Base-by-base conservation (phyloP, 1,140 invertebrate genomes). In the Rhopalosiphum maidis region DNA sequence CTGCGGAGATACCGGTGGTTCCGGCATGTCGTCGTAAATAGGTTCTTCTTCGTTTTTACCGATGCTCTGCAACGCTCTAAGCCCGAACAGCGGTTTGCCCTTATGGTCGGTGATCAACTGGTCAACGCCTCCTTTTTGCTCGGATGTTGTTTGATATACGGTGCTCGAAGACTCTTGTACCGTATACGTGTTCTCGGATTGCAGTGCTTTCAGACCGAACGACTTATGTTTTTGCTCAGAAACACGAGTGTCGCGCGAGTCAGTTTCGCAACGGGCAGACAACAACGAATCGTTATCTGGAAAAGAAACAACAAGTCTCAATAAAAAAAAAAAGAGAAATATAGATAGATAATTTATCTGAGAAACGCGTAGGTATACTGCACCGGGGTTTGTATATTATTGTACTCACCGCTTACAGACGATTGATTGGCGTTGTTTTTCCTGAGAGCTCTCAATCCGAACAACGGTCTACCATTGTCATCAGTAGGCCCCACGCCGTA, bases 401-500 rank as follows among this genome's bases (percentile, higher is more conserved):
- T 35, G 37, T 43, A 25, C 30, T 85, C 54, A 93, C 91, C 91
- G 37, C 9, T 85, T 5, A 54, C 60, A 15, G 4, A 15, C 48
- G 82, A 86, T 55, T 93, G 91, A 37, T 37, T 93, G 82, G 82
- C 96, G 94, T 95, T 96, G 55, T 96, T 95, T 93, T 96, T 96
- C 94, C 97, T 96, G 82, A 98, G 95, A 68, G 97, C 97, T 94
- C 96, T 96, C 90, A 97, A 96, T 68, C 97, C 97, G 95, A 97
- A 97, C 43, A 98, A 95, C 11, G 97, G 97, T 93, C 96, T 95
- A n/a, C 97, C 97, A 94, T 97, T 96, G 94, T 97, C 97, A 95
- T 98, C 97, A 11, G 97, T 97, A 77, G 97, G 97, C 8, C 97
- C 97, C 7, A 97, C 96, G 3, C 97, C 97, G 95, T 98, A 98